Percentiles rank a stretch among this genome's conserved stretches.
Evolutionary conservation across 2,888 invertebrate genomes (phyloP).

Genomic region (Muscina levida): DNA sequence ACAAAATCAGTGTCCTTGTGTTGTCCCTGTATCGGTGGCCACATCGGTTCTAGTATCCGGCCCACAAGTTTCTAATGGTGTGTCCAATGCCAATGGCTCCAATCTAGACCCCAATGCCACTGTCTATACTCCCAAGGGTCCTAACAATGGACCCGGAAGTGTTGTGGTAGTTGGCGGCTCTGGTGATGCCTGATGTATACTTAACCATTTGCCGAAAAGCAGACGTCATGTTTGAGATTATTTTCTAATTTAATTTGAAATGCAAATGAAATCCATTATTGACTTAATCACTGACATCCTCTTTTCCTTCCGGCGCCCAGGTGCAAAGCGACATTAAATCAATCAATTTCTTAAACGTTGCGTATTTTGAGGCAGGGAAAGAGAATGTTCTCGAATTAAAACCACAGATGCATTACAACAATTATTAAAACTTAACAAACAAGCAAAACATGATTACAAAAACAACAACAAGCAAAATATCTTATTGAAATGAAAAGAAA

Average conservation of each 20-base stretch:
- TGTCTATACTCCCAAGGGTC: slow-evolving; percentile 92
- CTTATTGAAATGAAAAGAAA: slow-evolving; percentile 61
- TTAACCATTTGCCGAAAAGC: slow-evolving; percentile 58
- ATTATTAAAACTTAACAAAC: slow-evolving; percentile 50
- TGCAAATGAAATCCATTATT: slow-evolving; percentile 37
- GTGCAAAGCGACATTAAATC: slow-evolving; percentile 23
- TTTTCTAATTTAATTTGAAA: slow-evolving; percentile 51
- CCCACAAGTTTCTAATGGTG: slow-evolving; percentile 64
- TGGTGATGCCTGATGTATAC: slow-evolving; percentile 67
- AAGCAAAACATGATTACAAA: slow-evolving; percentile 53
- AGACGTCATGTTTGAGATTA: slow-evolving; percentile 79
- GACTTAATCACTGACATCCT: slow-evolving; percentile 56
- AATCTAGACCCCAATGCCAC: slow-evolving; percentile 94
- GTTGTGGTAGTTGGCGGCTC: slow-evolving; percentile 71
- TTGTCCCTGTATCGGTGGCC: slow-evolving; percentile 74
- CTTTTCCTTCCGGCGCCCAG: slow-evolving; percentile 37
- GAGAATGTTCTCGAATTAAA: slow-evolving; percentile 45
- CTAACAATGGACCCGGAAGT: slow-evolving; percentile 71
- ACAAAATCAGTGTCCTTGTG: slow-evolving; percentile 67
- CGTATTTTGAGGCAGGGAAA: slow-evolving; percentile 32
- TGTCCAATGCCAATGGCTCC: slow-evolving; percentile 71
- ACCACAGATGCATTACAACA: slow-evolving; percentile 45
- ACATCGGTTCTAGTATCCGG: slow-evolving; percentile 70
- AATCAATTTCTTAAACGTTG: slow-evolving; percentile 31
- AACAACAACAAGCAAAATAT: slow-evolving; percentile 39